Percentiles rank a stretch among this genome's conserved stretches.
Evolutionary conservation across 2,888 invertebrate species (phyloP).

Genomic region (Sarcophaga rosellei): DNA sequence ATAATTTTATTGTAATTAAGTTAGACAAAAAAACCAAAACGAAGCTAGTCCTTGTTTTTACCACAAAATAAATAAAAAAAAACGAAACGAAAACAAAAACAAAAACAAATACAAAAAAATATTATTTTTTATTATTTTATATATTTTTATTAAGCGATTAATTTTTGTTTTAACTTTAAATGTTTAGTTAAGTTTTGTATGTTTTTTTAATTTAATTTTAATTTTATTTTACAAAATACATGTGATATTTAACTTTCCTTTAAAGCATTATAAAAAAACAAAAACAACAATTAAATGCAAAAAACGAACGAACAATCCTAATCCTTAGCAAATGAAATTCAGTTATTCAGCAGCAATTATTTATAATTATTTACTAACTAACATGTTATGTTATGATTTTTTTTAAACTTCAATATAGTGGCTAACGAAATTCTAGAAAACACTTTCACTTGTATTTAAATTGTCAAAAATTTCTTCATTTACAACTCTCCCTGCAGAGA

Average conservation of each 20-base stretch:
- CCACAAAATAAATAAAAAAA: slow-evolving; percentile 42
- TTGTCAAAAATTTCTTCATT: too few relatives aligned
- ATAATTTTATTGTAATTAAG: slow-evolving; percentile 44
- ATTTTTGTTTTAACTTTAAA: slow-evolving; percentile 48
- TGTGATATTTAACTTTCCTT: slow-evolving; percentile 69
- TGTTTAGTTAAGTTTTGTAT: slow-evolving; percentile 45
- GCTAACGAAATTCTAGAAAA: too few relatives aligned
- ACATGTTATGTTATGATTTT: slow-evolving; percentile 32
- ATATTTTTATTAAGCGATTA: neutral
- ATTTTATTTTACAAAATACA: slow-evolving; percentile 59
- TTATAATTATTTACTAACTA: slow-evolving; percentile 56
- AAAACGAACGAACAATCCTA: slow-evolving; percentile 57
- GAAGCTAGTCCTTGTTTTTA: slow-evolving; percentile 68
- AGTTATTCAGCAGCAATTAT: slow-evolving; percentile 52
- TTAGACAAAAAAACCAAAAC: slow-evolving; percentile 61
- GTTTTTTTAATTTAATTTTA: slow-evolving; percentile 39
- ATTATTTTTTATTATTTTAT: neutral
- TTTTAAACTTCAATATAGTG: neutral
- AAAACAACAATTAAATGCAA: slow-evolving; percentile 20
- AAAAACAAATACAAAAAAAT: neutral
- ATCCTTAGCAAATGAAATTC: slow-evolving; percentile 54
- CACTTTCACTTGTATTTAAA: too few relatives aligned
- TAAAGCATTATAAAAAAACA: slow-evolving; percentile 23
- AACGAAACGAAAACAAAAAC: slow-evolving; percentile 33
- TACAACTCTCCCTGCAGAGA: too few relatives aligned